phyloP scores from a whole-genome alignment of 2,797 vertebrate species.

The Sciurus vulgaris region DNA sequence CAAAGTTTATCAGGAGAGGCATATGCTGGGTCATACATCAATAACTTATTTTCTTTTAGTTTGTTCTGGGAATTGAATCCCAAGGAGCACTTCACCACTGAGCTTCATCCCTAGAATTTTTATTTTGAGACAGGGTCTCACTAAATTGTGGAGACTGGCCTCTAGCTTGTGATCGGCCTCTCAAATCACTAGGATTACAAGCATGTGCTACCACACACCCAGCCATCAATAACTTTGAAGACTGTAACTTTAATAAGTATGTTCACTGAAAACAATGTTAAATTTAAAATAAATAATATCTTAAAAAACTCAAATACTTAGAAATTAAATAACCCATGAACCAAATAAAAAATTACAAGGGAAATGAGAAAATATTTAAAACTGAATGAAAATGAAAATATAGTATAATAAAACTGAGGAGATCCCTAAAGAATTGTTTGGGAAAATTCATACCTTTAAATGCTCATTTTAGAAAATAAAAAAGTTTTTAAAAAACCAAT shows the following conservation, averaged over 20 bases:
- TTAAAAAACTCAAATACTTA: conserved; percentile 20
- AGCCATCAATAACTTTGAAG: neutral
- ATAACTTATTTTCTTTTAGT: neutral
- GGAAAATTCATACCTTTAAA: conserved; percentile 20
- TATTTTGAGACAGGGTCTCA: too few species aligned
- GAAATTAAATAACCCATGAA: neutral
- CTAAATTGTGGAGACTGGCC: too few species aligned
- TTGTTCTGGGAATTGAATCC: too few species aligned
- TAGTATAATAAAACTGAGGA: neutral
- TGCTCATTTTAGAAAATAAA: conserved; percentile 1
- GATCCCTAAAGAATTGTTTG: neutral
- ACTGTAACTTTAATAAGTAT: neutral
- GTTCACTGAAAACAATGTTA: conserved; percentile 7
- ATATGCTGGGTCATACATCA: neutral
- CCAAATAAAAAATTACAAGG: neutral
- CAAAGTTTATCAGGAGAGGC: neutral
- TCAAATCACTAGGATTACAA: too few species aligned
- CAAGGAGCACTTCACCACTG: too few species aligned
- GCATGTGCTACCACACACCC: too few species aligned
- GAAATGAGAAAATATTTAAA: too few species aligned
- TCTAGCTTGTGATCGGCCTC: too few species aligned
- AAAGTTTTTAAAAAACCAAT: neutral
- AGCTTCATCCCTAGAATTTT: too few species aligned
- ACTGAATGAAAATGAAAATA: neutral
- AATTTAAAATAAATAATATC: neutral